Base-by-base conservation (phyloP, 2,888 invertebrate genomes). In the Ophion costatus region DNA sequence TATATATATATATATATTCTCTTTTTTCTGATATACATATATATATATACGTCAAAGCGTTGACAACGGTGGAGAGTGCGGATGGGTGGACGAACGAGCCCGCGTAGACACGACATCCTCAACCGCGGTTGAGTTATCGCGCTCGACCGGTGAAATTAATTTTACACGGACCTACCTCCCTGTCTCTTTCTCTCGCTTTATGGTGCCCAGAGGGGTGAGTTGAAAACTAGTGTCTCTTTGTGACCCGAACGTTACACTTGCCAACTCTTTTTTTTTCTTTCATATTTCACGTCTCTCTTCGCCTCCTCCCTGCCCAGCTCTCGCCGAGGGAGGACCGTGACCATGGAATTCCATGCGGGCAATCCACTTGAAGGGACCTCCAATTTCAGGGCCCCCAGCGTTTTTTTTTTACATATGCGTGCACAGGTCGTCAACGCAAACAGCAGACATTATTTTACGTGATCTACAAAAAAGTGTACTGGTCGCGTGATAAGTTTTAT, bases 51-150 rank as follows among this genome's bases (percentile, higher is more conserved):
- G 90, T 90, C 90, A 90, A 90, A 90, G 90, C 89, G 90, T 88
- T 86, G 90, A 89, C 89, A 86, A 70, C 78, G 87, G 81, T 81
- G 71, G 71, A 71, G 79, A 71, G 79, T 71, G 67, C 73, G 76
- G 71, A 71, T 76, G 59, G 63, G 66, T 59, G 84, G 59, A 57
- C 76, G 73, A 80, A 73, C 67, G 71, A 73, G 73, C 33, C 5
- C 71, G 64, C 66, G 80, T 56, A 73, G 69, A 71, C 42, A 70
- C 76, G 75, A 85, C 76, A 80, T 73, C 71, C 80, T 75, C 80
- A 80, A 70, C 61, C 76, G 61, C 87, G 88, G 84, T 67, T 90
- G 90, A 90, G 89, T 90, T 90, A 90, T 90, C 89, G 88, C 88
- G 87, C 70, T 79, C 85, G 84, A 80, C 82, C 85, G 84, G 77